Base-by-base conservation (phyloP, 2,113 vertebrate genomes). In the Xerus inauris region DNA sequence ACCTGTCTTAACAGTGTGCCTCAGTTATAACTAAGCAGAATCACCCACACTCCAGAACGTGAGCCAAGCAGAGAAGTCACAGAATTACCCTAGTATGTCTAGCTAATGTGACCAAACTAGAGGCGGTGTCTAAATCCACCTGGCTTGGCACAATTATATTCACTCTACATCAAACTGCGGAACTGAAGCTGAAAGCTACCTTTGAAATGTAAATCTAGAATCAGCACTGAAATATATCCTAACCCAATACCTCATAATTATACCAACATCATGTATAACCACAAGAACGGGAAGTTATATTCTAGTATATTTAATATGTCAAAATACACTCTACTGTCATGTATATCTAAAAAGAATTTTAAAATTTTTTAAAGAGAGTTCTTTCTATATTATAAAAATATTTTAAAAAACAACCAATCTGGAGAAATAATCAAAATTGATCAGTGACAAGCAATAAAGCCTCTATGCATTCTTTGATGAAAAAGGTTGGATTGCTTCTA, bases 361-460 rank as follows among this genome's bases (percentile, higher is more conserved):
- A 22, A 57, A 57, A 17, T 2, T 16, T 57, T 54, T 54, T 54
- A 54, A 19, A 57, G 20, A 51, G 49, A n/a, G n/a, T 49, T 49
- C 10, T 49, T 57, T 57, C 54, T 57, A 51, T 57, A 7, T 22
- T 57, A 57, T 57, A 8, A 57, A 8, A 57, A 22, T n/a, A n/a
- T n/a, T n/a, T n/a, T n/a, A n/a, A n/a, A n/a, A n/a, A n/a, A n/a
- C n/a, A 49, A 49, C 14, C 30, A 82, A 65, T 69, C 26, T 91
- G 40, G 19, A 95, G 24, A 90, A 94, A 77, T 81, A 65, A 79
- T 82, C 73, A 79, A 94, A 97, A 90, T 35, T 87, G 8, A 90
- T 64, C 19, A 90, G 8, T 65, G n/a, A 80, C n/a, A 91, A 91
- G 80, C 47, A 81, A 8, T 94, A 94, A 94, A 89, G 35, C 38